A percentile compares a stretch with the other conserved stretches of the same genome.
These are phyloP conservation scores for Calycopis cecrops DNA, from an alignment of 1,140 invertebrate genomes.

Conservation along the genomic window DNA sequence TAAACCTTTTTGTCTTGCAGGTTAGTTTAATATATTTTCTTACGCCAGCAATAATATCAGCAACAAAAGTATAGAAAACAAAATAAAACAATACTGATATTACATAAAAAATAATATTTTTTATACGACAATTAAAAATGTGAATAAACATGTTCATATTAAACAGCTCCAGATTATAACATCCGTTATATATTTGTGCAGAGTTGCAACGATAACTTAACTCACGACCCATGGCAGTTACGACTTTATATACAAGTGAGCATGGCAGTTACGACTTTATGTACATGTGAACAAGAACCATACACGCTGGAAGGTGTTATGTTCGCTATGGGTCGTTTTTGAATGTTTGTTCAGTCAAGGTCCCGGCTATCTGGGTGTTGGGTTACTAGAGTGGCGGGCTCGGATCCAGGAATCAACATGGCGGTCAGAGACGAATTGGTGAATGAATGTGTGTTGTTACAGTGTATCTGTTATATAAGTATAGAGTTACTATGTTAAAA, in stretches of 20 bases:
- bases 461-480: neutral
- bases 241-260: neutral
- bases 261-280: neutral
- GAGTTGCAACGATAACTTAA: slow-evolving; percentile 21
- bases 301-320: neutral
- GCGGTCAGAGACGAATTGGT: slow-evolving; percentile 24
- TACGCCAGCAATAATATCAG: too few species aligned
- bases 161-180: slow-evolving; percentile 51
- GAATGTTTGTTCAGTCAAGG: slow-evolving; percentile 47
- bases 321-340: slow-evolving; percentile 22
- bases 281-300: neutral
- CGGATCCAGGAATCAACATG: slow-evolving; percentile 40
- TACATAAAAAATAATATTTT: too few species aligned
- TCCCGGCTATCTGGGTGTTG: slow-evolving; percentile 53
- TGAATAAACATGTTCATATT: slow-evolving; percentile 36
- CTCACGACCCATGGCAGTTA: neutral
- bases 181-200: slow-evolving; percentile 47
- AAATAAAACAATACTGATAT: too few species aligned
- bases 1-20: too few species aligned
- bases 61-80: too few species aligned
- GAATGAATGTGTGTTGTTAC: neutral
- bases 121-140: slow-evolving; percentile 10
- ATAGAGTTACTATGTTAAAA: neutral
- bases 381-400: slow-evolving; percentile 58
- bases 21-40: too few species aligned